Conservation (phyloP, 2,888 invertebrate genomes). For the Coelopa pilipes region DNA sequence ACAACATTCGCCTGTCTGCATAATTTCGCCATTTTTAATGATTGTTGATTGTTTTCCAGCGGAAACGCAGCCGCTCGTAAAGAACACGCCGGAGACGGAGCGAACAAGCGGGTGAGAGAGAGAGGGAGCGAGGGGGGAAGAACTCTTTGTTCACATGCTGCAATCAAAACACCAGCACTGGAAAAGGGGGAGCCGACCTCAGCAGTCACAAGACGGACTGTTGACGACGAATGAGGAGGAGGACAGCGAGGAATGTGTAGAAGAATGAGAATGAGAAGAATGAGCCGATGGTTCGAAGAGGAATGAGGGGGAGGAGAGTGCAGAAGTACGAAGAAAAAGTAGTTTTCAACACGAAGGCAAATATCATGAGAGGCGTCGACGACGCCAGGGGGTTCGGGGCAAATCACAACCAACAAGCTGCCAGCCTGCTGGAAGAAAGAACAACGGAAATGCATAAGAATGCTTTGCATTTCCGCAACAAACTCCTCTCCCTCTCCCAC, state of each 20-base stretch:
- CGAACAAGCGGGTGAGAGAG: too few relatives aligned
- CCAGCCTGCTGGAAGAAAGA: conserved; percentile 3
- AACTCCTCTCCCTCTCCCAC: background rate
- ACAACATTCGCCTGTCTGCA: conserved; percentile 46
- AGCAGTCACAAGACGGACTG: too few relatives aligned
- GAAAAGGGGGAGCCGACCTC: too few relatives aligned
- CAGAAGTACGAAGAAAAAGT: conserved; percentile 3
- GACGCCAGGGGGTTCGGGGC: background rate
- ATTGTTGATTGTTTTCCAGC: conserved; percentile 56
- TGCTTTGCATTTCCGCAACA: conserved; percentile 30
- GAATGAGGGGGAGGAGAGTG: too few relatives aligned
- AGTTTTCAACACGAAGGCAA: conserved; percentile 25
- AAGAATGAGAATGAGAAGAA: too few relatives aligned
- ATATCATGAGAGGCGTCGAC: background rate
- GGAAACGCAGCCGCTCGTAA: conserved; percentile 6
- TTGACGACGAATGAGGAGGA: too few relatives aligned
- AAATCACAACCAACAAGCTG: conserved; percentile 30
- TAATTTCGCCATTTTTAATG: conserved; percentile 60
- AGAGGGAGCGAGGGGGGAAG: too few relatives aligned
- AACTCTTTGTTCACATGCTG: too few relatives aligned
- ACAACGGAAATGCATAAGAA: conserved; percentile 33
- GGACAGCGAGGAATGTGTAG: too few relatives aligned
- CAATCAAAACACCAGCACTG: too few relatives aligned
- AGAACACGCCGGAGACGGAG: background rate
- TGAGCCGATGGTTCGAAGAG: too few relatives aligned